phyloP scores from a whole-genome alignment of 2,888 invertebrate species.

The Hemaris fuciformis region DNA sequence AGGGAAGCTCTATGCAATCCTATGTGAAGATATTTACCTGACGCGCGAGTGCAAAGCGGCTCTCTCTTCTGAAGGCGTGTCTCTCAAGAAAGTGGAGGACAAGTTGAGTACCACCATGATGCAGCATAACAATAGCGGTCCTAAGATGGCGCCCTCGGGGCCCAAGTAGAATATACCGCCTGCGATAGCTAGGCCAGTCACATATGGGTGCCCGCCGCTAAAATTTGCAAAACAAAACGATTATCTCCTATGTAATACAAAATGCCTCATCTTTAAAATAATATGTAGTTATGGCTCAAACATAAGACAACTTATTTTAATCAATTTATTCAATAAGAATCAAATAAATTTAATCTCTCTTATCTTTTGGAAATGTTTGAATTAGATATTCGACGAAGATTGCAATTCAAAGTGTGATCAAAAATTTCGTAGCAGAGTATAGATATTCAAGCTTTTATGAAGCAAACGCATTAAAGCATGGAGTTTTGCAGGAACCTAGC shows the following conservation, averaged over 20 bases:
- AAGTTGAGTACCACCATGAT: slow-evolving; percentile 96
- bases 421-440: too few relatives aligned
- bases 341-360: too few relatives aligned
- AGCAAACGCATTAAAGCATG: too few relatives aligned
- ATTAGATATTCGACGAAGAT: too few relatives aligned
- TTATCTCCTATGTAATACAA: background rate
- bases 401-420: too few relatives aligned
- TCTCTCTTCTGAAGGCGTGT: slow-evolving; percentile 84
- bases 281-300: background rate
- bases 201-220: slow-evolving; percentile 96
- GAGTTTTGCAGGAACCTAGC: too few relatives aligned
- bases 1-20: background rate
- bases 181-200: slow-evolving; percentile 97
- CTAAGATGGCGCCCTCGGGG: slow-evolving; percentile 97
- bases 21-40: slow-evolving; percentile 60
- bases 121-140: slow-evolving; percentile 96
- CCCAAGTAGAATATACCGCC: slow-evolving; percentile 99
- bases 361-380: too few relatives aligned
- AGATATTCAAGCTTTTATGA: too few relatives aligned
- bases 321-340: too few relatives aligned
- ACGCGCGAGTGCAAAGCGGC: slow-evolving; percentile 72
- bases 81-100: slow-evolving; percentile 85
- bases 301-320: too few relatives aligned
- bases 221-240: background rate
- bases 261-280: background rate